Evolutionary conservation across 2,888 invertebrate genomes (phyloP).

Genomic region (Lithophane socia): DNA sequence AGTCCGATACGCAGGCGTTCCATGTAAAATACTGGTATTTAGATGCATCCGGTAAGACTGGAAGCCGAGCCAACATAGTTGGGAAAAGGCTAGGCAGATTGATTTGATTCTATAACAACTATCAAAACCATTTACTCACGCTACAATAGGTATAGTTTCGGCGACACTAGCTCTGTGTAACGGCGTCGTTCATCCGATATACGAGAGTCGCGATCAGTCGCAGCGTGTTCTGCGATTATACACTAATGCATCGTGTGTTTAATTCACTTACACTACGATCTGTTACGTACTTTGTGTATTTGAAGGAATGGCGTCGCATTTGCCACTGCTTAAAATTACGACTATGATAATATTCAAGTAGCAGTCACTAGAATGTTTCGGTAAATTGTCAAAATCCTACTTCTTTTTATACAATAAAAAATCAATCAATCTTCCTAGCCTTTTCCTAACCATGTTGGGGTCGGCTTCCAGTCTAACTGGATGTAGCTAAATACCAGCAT

Average conservation of each 20-base stretch:
- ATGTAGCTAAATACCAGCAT: no score
- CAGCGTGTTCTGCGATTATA: conserved; percentile 80
- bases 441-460: no score
- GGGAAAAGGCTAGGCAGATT: no score
- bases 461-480: no score
- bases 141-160: conserved; percentile 72
- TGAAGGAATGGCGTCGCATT: conserved; percentile 24
- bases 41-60: no score
- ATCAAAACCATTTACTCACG: conserved; percentile 67
- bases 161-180: conserved; percentile 81
- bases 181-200: conserved; percentile 84
- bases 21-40: no score
- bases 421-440: no score
- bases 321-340: conserved; percentile 23
- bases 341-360: neutral
- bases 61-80: no score
- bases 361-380: neutral
- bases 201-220: conserved; percentile 78
- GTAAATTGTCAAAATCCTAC: neutral
- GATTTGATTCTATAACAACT: conserved; percentile 47
- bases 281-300: conserved; percentile 67
- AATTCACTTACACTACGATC: conserved; percentile 76
- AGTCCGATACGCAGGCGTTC: no score
- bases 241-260: conserved; percentile 81
- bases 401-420: neutral